phyloP scores from a whole-genome alignment of 2,797 vertebrate species.

The Podarcis siculus region DNA sequence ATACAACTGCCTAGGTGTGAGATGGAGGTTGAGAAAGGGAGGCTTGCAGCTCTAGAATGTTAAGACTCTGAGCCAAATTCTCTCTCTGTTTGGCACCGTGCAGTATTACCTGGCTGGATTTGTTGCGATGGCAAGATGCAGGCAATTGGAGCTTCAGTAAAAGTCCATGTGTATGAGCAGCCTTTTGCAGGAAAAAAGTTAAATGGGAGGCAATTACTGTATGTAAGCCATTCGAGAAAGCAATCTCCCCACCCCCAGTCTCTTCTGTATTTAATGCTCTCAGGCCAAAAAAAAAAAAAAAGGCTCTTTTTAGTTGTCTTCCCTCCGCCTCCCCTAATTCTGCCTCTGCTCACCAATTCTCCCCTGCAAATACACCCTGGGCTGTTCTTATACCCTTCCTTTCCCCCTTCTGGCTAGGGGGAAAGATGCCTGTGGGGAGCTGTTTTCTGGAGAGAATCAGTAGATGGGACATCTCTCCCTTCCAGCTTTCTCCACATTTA shows the following conservation, averaged over 20 bases:
- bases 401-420: not conserved
- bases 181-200: not conserved
- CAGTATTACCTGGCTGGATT: not conserved
- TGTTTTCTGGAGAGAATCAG: not conserved
- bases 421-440: not conserved
- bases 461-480: not conserved
- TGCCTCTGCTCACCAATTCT: not conserved
- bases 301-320: not conserved
- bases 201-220: not conserved
- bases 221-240: not conserved
- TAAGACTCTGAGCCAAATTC: not conserved
- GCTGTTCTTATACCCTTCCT: not conserved
- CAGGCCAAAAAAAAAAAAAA: not conserved
- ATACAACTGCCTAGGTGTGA: not conserved
- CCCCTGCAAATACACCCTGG: not conserved
- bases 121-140: not conserved
- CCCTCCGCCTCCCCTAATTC: no score
- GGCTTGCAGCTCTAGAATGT: not conserved
- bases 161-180: not conserved
- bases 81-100: not conserved
- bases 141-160: not conserved
- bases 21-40: not conserved
- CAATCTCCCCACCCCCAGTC: no score
- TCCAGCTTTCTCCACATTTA: not conserved
- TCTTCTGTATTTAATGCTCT: not conserved